A percentile compares a stretch with the other conserved stretches of the same genome.
phyloP scores from a whole-genome alignment of 2,888 invertebrate genomes.

The Acleris emargana region DNA sequence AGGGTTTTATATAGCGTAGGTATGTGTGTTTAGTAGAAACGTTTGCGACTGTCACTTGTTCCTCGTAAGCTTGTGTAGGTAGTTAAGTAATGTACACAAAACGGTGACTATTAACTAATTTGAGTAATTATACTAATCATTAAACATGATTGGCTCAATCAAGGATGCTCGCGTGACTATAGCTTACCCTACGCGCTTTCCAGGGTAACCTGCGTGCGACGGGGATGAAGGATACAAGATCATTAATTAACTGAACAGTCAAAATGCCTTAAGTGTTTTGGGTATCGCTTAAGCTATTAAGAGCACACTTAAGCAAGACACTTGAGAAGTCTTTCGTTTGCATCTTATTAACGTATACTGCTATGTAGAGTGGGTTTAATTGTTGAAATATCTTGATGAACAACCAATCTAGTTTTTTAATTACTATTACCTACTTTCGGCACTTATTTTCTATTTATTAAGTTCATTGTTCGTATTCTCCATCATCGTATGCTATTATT shows the following conservation, averaged over 20 bases:
- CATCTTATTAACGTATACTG: background rate
- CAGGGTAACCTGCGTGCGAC: constrained; percentile 32
- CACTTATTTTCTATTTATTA: background rate
- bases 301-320: constrained; percentile 7
- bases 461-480: constrained; percentile 1
- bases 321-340: constrained; percentile 10
- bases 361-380: no score
- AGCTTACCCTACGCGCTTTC: constrained; percentile 59
- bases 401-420: no score
- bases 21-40: no score
- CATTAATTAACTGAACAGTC: constrained; percentile 28
- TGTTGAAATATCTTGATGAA: no score
- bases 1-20: background rate
- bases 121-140: constrained; percentile 37
- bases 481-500: constrained; percentile 9
- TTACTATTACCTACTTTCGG: background rate
- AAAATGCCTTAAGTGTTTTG: constrained; percentile 21
- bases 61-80: background rate
- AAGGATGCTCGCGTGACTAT: constrained; percentile 63
- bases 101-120: constrained; percentile 13
- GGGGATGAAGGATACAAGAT: constrained; percentile 29
- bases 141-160: constrained; percentile 54
- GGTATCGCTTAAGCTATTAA: constrained; percentile 26
- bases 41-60: no score
- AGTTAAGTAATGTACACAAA: constrained; percentile 12